These are phyloP conservation scores for Aporophyla lueneburgensis DNA, from an alignment of 2,888 invertebrate species.

Conservation along the genomic window DNA sequence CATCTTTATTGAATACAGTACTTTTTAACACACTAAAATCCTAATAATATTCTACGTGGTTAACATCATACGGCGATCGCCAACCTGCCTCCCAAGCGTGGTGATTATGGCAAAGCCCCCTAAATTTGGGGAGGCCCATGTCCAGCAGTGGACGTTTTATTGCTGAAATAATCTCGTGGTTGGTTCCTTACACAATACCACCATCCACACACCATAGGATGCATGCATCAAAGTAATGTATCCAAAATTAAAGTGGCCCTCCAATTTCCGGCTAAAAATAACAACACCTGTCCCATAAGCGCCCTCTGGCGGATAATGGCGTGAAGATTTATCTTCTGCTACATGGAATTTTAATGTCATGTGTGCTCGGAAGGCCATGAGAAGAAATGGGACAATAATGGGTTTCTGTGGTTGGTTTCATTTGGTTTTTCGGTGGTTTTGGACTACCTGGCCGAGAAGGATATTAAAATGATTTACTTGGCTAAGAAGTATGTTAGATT, in stretches of 20 bases:
- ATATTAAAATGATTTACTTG: neutral
- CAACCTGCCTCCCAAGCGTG: too few species aligned
- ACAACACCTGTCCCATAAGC: constrained; percentile 78
- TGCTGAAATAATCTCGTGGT: too few species aligned
- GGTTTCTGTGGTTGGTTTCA: constrained; percentile 41
- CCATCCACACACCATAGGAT: constrained; percentile 65
- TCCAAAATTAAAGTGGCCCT: constrained; percentile 82
- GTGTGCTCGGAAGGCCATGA: constrained; percentile 44
- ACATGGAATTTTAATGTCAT: constrained; percentile 83
- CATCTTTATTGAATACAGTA: too few species aligned
- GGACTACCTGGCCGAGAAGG: neutral
- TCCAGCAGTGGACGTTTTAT: too few species aligned
- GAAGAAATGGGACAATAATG: constrained; percentile 64
- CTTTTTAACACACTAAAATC: too few species aligned
- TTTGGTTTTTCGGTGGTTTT: constrained; percentile 22
- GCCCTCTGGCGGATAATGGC: constrained; percentile 78
- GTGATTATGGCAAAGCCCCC: too few species aligned
- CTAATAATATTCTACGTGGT: too few species aligned
- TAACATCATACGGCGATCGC: too few species aligned
- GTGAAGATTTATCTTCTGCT: constrained; percentile 83
- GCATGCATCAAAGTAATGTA: constrained; percentile 80
- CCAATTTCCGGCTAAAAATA: constrained; percentile 85
- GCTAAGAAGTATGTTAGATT: too few species aligned
- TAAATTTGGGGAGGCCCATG: too few species aligned
- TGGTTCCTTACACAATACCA: constrained; percentile 46